Percentiles rank a stretch among this genome's conserved stretches.
Evolutionary conservation across 2,888 invertebrate genomes (phyloP).

Genomic region (Operophtera brumata): DNA sequence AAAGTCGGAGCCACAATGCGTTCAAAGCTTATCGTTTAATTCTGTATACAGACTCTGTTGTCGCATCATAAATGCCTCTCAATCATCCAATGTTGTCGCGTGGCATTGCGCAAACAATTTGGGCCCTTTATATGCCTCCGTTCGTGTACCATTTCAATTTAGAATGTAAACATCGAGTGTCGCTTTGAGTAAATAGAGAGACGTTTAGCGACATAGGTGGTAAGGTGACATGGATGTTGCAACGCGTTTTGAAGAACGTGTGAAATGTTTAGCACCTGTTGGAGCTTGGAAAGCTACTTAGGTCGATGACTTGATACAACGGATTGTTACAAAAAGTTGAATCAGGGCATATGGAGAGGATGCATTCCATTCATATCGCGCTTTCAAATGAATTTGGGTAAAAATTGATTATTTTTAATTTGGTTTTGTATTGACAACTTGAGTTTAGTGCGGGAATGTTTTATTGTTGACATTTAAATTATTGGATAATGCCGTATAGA

Average conservation of each 20-base stretch:
- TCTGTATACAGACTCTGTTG: slow-evolving; percentile 38
- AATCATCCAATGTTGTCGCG: slow-evolving; percentile 36
- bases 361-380: slow-evolving; percentile 7
- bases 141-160: slow-evolving; percentile 59
- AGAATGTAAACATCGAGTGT: slow-evolving; percentile 53
- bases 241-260: slow-evolving; percentile 31
- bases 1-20: slow-evolving; percentile 66
- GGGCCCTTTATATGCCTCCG: slow-evolving; percentile 44
- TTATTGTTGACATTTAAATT: not conserved
- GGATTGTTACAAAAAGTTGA: slow-evolving; percentile 16
- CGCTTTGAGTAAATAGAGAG: slow-evolving; percentile 50
- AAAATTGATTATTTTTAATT: slow-evolving; percentile 1
- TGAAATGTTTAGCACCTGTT: slow-evolving; percentile 35
- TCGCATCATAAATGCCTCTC: slow-evolving; percentile 54
- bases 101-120: slow-evolving; percentile 58
- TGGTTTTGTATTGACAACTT: not conserved
- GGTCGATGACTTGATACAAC: slow-evolving; percentile 24
- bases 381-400: slow-evolving; percentile 7
- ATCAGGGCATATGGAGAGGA: slow-evolving; percentile 2
- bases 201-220: slow-evolving; percentile 59
- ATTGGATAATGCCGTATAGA: no score
- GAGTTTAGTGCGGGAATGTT: not conserved
- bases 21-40: slow-evolving; percentile 11
- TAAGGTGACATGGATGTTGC: slow-evolving; percentile 49
- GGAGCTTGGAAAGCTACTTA: slow-evolving; percentile 19